These are phyloP conservation scores for Diacarnus erythraeanus DNA, from an alignment of 37 sponge, comb jelly and placozoan species.

Conservation along the genomic window DNA sequence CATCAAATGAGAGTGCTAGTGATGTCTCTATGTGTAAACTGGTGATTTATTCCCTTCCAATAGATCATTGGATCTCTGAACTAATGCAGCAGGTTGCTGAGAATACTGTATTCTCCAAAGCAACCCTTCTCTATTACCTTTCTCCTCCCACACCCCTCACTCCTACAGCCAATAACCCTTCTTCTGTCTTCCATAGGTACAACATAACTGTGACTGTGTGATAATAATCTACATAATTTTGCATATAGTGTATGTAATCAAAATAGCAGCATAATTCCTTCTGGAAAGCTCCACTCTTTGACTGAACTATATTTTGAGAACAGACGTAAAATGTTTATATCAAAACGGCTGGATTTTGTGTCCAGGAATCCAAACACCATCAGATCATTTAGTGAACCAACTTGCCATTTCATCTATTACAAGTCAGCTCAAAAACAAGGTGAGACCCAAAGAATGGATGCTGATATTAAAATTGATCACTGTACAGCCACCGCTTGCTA, in stretches of 20 bases:
- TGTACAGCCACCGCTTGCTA: slow-evolving; percentile 4
- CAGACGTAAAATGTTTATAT: slow-evolving; percentile 33
- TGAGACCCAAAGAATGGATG: background rate
- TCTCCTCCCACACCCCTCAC: slow-evolving; percentile 13
- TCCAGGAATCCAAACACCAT: background rate
- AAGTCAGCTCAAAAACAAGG: slow-evolving; percentile 14
- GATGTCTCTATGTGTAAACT: background rate
- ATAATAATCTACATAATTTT: background rate
- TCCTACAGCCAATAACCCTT: slow-evolving; percentile 31
- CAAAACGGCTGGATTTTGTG: slow-evolving; percentile 17
- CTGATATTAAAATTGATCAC: background rate
- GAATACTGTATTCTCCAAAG: slow-evolving; percentile 14
- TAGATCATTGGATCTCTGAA: slow-evolving; percentile 20
- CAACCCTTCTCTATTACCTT: slow-evolving; percentile 20
- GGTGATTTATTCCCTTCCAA: slow-evolving; percentile 29
- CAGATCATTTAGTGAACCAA: slow-evolving; percentile 7
- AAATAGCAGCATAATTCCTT: slow-evolving; percentile 1
- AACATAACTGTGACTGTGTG: background rate
- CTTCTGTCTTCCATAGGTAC: slow-evolving; percentile 37
- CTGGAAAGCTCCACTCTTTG: slow-evolving; percentile 45
- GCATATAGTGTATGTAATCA: slow-evolving; percentile 1
- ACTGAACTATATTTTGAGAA: slow-evolving; percentile 39
- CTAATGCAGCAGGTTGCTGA: background rate
- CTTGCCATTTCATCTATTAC: slow-evolving; percentile 56
- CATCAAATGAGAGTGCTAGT: background rate